Evolutionary conservation across 2,888 invertebrate genomes (phyloP).

Genomic region (Xestobium rufovillosum): DNA sequence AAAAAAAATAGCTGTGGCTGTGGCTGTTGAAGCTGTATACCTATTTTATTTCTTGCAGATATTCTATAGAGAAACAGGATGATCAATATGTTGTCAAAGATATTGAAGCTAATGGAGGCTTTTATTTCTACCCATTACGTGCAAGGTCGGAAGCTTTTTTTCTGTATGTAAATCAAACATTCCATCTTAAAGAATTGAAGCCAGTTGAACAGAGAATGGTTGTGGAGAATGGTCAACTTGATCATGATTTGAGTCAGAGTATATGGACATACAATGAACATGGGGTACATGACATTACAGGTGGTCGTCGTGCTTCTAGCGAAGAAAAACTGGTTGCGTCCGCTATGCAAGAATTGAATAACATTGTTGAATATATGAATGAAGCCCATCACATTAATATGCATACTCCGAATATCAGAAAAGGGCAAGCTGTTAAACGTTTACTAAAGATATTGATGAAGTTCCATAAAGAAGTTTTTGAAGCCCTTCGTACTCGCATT

Average conservation of each 20-base stretch:
- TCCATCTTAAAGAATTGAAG: slow-evolving; percentile 30
- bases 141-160: slow-evolving; percentile 35
- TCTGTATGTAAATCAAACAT: slow-evolving; percentile 40
- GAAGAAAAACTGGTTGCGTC: slow-evolving; percentile 28
- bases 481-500: slow-evolving; percentile 29
- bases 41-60: too few relatives aligned
- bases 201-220: slow-evolving; percentile 23
- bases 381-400: slow-evolving; percentile 33
- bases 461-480: slow-evolving; percentile 33
- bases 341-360: slow-evolving; percentile 32
- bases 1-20: too few relatives aligned
- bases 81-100: slow-evolving; percentile 22
- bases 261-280: slow-evolving; percentile 21
- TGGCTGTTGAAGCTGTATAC: too few relatives aligned
- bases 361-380: slow-evolving; percentile 36
- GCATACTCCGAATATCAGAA: slow-evolving; percentile 33
- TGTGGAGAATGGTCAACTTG: slow-evolving; percentile 18
- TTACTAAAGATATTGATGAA: slow-evolving; percentile 32
- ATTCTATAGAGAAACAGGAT: too few relatives aligned
- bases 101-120: slow-evolving; percentile 28
- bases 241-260: slow-evolving; percentile 30
- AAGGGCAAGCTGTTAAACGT: slow-evolving; percentile 36
- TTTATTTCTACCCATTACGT: slow-evolving; percentile 28
- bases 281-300: slow-evolving; percentile 32
- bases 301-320: slow-evolving; percentile 33